Evolutionary conservation across 2,113 vertebrate species (phyloP).

Genomic region (Ciconia stormi): DNA sequence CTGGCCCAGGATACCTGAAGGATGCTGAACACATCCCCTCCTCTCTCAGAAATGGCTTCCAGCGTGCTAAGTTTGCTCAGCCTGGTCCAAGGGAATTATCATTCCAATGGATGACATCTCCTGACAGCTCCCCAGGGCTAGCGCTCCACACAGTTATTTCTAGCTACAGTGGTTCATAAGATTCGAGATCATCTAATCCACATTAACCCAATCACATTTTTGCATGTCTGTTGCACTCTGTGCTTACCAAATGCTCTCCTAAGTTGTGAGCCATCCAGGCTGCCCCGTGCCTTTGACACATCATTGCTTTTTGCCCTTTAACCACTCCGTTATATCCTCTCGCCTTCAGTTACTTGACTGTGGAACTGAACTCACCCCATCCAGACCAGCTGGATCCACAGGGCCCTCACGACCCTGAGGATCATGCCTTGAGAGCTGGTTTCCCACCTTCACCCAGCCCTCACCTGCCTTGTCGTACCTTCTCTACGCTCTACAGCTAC

Average conservation of each 20-base stretch:
- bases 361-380: not conserved
- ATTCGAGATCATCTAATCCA: not conserved
- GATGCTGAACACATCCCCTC: not conserved
- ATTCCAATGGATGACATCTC: not conserved
- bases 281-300: not conserved
- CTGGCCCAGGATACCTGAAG: not conserved
- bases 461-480: not conserved
- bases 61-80: not conserved
- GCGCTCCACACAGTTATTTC: not conserved
- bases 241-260: not conserved
- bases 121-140: conserved; percentile 42
- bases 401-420: not conserved
- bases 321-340: not conserved
- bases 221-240: not conserved
- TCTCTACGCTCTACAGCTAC: not conserved
- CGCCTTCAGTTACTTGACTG: not conserved
- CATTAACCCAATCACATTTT: not conserved
- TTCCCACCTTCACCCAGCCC: not conserved
- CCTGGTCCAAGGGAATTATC: not conserved
- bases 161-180: not conserved
- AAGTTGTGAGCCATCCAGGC: not conserved
- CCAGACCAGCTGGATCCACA: not conserved
- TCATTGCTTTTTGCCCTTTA: not conserved
- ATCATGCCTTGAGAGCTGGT: not conserved
- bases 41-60: not conserved